Base-by-base conservation (phyloP, 1,140 invertebrate species). In the Nasonia vitripennis region DNA sequence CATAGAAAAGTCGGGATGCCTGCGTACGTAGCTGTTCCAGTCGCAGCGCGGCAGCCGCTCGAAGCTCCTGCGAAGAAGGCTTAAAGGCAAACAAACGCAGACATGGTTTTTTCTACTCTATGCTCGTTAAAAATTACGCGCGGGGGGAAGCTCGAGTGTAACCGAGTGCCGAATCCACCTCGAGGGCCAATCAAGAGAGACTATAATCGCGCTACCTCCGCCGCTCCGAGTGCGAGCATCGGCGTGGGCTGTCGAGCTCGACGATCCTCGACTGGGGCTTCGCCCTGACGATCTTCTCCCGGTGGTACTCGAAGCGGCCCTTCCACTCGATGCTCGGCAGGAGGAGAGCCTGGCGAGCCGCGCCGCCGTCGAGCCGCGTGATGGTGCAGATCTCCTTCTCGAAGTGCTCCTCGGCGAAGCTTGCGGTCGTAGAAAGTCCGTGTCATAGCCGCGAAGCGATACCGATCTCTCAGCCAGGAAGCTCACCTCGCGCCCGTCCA, bases 1-100 rank as follows among this genome's bases (percentile, higher is more conserved):
- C 87, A 91, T 90, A 91, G 91, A 91, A 92, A 93, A 93, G 87
- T 92, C 91, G 80, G 92, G 92, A 89, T 89, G 89, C 87, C 90
- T 88, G 85, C 91, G 90, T 55, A 91, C 87, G 80, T 92, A 92
- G 91, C 89, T 91, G 87, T 88, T 91, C 91, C 91, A 91, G 48
- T 89, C 86, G 14, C 89, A 89, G 83, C 89, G 91, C 86, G 87
- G 89, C 80, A 89, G 80, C 84, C 86, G 86, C 84, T 88, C 87
- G 86, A 87, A 87, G 86, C 86, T 90, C 90, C 91, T 91, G 88
- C 41, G 89, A 45, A 86, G 79, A 51, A 41, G 37, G 82, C 86
- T 86, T 87, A 78, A 84, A 86, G 20, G 74, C 62, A 86, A 78
- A 80, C 0, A 80, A 78, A 80, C 0, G 75, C 48, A 83, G 20